These are phyloP conservation scores for Zaprionus africanus DNA, from an alignment of 1,140 invertebrate species.

Conservation along the genomic window DNA sequence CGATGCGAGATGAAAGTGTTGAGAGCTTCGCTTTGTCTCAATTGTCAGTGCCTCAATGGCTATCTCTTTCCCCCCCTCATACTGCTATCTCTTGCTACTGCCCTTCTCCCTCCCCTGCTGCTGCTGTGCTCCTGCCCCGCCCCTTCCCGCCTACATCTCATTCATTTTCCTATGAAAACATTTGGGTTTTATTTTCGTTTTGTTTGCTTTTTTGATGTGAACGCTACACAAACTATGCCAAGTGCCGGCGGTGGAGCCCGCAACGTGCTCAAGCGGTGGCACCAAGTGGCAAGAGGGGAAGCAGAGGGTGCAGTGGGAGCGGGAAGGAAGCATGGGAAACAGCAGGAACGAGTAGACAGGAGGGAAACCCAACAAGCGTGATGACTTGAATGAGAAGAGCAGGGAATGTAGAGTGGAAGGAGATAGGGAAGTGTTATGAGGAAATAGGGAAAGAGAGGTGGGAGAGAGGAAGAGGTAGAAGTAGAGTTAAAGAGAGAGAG, in stretches of 20 bases:
- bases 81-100: background rate
- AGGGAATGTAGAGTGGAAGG: background rate
- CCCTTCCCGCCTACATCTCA: background rate
- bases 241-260: slow-evolving; percentile 14
- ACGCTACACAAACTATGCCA: slow-evolving; percentile 32
- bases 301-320: background rate
- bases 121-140: background rate
- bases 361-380: background rate
- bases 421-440: background rate
- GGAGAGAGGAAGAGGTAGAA: background rate
- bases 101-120: background rate
- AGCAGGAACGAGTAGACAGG: background rate
- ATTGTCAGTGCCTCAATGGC: background rate
- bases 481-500: background rate
- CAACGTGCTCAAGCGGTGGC: slow-evolving; percentile 29
- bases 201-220: background rate
- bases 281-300: background rate
- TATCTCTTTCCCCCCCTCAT: background rate
- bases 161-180: slow-evolving; percentile 65
- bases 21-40: background rate
- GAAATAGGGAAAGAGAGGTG: background rate
- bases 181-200: slow-evolving; percentile 65
- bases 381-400: background rate
- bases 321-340: background rate
- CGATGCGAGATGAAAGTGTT: slow-evolving; percentile 79